phyloP scores from a whole-genome alignment of 2,888 invertebrate genomes.

The Acholoe squamosa region DNA sequence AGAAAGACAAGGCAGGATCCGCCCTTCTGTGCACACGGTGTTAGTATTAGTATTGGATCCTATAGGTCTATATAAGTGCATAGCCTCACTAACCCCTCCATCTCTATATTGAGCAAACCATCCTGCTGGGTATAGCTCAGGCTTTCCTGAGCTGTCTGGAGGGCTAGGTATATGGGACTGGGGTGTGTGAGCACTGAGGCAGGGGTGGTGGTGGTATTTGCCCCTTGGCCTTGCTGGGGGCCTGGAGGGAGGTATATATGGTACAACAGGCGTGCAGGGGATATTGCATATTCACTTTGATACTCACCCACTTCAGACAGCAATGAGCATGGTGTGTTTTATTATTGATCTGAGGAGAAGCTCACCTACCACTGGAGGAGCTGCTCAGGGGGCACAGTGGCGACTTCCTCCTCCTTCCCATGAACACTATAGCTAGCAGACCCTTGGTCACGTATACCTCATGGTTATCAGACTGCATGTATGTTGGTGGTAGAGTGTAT shows the following conservation, averaged over 20 bases:
- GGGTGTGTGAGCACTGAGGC: too few relatives aligned
- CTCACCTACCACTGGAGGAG: background rate
- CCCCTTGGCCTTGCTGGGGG: background rate
- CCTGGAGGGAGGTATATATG: background rate
- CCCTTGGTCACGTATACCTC: too few relatives aligned
- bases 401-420: background rate
- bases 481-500: too few relatives aligned
- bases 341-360: slow-evolving; percentile 14
- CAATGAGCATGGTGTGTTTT: background rate
- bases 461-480: too few relatives aligned
- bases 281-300: slow-evolving; percentile 44
- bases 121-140: too few relatives aligned
- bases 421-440: background rate
- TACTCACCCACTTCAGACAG: background rate
- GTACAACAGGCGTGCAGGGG: background rate
- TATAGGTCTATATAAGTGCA: too few relatives aligned
- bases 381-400: background rate
- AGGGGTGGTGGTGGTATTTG: background rate
- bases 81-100: too few relatives aligned
- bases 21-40: background rate
- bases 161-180: background rate
- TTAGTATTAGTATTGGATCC: background rate
- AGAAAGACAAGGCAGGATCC: background rate
- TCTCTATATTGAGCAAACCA: too few relatives aligned
- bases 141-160: background rate